Conservation (phyloP, 35 echinoderm and acorn worm genomes). For the Amphiura filiformis region DNA sequence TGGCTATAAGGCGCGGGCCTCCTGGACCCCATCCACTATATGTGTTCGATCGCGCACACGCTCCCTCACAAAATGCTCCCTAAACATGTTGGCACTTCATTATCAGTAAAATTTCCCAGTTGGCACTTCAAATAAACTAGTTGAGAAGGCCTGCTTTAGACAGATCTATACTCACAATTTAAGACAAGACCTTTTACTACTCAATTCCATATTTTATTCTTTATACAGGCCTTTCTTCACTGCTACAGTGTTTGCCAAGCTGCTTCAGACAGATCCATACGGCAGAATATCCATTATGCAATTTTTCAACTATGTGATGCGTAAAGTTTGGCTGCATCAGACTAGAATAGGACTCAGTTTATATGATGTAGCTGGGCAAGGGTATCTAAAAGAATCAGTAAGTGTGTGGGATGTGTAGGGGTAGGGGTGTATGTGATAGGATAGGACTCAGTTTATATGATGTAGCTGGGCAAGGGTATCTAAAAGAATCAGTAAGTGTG, state of each 20-base stretch:
- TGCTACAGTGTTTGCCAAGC: constrained; percentile 85
- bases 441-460: constrained; percentile 97
- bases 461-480: constrained; percentile 90
- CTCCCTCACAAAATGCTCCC: too few species aligned
- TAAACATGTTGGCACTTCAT: too few species aligned
- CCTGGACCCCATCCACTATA: too few species aligned
- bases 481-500: constrained; percentile 98
- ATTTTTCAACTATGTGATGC: constrained; percentile 98
- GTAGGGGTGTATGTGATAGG: constrained; percentile 4
- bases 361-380: constrained; percentile 93
- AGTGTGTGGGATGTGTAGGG: constrained; percentile 31
- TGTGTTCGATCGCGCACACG: too few species aligned
- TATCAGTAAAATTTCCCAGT: too few species aligned
- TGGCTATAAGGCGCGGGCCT: too few species aligned
- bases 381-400: constrained; percentile 94
- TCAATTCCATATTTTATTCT: too few species aligned
- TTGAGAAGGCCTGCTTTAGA: too few species aligned
- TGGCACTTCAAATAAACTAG: too few species aligned
- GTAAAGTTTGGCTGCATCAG: constrained; percentile 96
- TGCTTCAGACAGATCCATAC: constrained; percentile 88
- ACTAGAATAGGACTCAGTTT: constrained; percentile 93
- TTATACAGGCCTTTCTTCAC: constrained; percentile 84
- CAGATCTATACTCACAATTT: too few species aligned
- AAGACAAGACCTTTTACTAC: too few species aligned
- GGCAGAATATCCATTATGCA: constrained; percentile 98